Evolutionary conservation across 2,113 vertebrate species (phyloP), one percentile per base, ranked within the genome.

Genomic region (Drymodes brunneopygia): DNA sequence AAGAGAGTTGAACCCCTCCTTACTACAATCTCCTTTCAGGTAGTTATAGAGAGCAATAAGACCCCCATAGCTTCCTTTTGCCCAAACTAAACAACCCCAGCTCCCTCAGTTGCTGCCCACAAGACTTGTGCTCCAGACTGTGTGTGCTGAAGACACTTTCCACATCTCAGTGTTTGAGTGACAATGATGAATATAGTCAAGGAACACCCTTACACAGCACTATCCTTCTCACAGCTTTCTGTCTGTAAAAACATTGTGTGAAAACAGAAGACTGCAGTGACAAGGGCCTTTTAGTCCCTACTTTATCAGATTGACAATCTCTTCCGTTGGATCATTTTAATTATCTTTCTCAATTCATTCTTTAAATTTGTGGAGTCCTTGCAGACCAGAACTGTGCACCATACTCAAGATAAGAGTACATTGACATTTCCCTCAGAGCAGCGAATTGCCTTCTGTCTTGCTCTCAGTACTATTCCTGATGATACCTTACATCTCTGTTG

Each of bases 31-130:
- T 56, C 35, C 25, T 48, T 83, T 28, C 64, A 56, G 15, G 8
- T 7, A 62, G 35, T 12, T 42, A 10, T 20, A 54, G 25, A 61
- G 35, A 77, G 56, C 4, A 27, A 3, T 23, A 47, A 35, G 25
- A n/a, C 0, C 0, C 12, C 42, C 1, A 1, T 14, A 35, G 40
- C 25, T 18, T 42, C n/a, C 29, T 82, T 33, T 82, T 27, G n/a
- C 25, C n/a, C 53, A 31, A 38, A 38, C 10, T 3, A 61, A 75
- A 67, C 29, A 60, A 15, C 7, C 45, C 21, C 47, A 61, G 17
- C 47, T 48, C 47, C 21, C 22, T 36, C 56, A 69, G 31, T 15
- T 6, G 1, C 25, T 61, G n/a, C 25, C n/a, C 19, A 4, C 7
- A 69, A 77, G 42, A 62, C 12, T 42, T 36, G 18, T 77, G 22